Conservation (phyloP, 2,888 invertebrate genomes). For the Campoletis raptor region DNA sequence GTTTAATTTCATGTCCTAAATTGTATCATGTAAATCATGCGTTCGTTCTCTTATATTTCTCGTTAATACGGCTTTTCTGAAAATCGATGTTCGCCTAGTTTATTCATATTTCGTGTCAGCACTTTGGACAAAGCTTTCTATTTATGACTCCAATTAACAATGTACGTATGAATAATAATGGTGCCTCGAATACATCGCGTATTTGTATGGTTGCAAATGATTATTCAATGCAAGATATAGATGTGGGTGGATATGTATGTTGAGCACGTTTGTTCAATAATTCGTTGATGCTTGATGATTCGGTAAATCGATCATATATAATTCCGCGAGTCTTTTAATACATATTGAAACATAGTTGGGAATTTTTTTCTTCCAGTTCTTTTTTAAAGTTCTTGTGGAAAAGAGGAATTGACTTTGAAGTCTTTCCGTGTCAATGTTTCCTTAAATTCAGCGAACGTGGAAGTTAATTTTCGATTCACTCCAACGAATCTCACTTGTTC, state of each 20-base stretch:
- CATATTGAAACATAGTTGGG: neutral
- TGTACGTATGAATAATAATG: slow-evolving; percentile 49
- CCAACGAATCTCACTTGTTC: slow-evolving; percentile 1
- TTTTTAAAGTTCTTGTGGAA: neutral
- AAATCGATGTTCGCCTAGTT: slow-evolving; percentile 24
- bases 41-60: slow-evolving; percentile 1
- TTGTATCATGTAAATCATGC: neutral
- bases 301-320: slow-evolving; percentile 3
- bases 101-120: slow-evolving; percentile 25
- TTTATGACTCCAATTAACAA: slow-evolving; percentile 56
- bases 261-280: neutral
- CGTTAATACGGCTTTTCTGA: neutral
- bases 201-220: slow-evolving; percentile 15
- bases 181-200: slow-evolving; percentile 14
- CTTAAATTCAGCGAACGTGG: slow-evolving; percentile 15
- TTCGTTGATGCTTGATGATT: slow-evolving; percentile 17
- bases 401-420: neutral
- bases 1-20: neutral
- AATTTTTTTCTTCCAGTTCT: neutral
- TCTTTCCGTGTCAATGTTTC: neutral
- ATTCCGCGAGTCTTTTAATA: neutral
- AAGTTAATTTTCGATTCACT: slow-evolving; percentile 47
- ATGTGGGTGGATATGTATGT: neutral
- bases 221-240: neutral
- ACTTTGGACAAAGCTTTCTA: slow-evolving; percentile 22